Evolutionary conservation across 2,113 vertebrate genomes (phyloP).

Genomic region (Phylloscopus whistleri): DNA sequence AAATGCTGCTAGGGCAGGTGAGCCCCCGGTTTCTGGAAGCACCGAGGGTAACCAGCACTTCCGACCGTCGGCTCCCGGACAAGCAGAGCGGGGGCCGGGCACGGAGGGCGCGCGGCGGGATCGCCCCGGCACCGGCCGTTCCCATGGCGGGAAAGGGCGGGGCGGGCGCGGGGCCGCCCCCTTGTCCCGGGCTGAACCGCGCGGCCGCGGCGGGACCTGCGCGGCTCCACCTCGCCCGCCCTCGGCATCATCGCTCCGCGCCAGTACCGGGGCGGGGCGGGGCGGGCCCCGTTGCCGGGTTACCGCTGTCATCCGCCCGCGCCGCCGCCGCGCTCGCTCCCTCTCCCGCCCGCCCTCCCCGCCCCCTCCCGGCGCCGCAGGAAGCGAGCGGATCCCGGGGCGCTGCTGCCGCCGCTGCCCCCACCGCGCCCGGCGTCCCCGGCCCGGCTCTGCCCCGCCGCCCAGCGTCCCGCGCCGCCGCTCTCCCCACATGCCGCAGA

Average conservation of each 20-base stretch:
- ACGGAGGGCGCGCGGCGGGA: accelerated
- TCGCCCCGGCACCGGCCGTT: accelerated
- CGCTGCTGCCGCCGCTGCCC: too few species aligned
- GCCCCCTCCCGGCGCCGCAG: too few species aligned
- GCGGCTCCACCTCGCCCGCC: neutral
- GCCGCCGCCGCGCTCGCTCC: conserved; percentile 26
- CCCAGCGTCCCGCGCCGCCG: too few species aligned
- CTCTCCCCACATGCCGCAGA: too few species aligned
- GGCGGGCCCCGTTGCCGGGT: conserved; percentile 53
- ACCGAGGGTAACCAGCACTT: too few species aligned
- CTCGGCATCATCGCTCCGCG: conserved; percentile 17
- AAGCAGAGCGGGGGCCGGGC: neutral
- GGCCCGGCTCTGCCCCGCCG: too few species aligned
- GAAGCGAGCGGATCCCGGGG: too few species aligned
- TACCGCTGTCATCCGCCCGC: conserved; percentile 56
- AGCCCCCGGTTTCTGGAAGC: neutral
- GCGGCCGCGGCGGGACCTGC: neutral
- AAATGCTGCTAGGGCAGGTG: neutral
- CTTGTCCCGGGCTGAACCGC: neutral
- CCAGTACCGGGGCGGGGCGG: neutral
- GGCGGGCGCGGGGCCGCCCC: neutral
- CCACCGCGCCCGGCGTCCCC: too few species aligned
- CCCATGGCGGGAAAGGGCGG: neutral
- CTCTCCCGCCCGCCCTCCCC: neutral
- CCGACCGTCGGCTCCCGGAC: too few species aligned